Base-by-base conservation (phyloP, 2,113 vertebrate species). In the Takifugu bimaculatus region DNA sequence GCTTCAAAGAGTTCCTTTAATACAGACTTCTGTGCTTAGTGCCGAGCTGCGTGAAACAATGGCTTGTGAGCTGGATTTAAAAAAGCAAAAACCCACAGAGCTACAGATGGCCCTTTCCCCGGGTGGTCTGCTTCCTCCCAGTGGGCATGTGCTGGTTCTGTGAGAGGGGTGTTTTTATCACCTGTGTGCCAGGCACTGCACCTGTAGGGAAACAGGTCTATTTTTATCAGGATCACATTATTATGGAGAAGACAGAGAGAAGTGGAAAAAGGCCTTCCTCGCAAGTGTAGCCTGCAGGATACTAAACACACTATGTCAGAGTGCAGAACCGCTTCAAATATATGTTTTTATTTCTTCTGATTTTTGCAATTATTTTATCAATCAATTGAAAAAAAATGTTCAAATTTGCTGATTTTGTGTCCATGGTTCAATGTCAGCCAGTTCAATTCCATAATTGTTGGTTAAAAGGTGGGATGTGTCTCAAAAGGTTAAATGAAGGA, bases 101-200 rank as follows among this genome's bases (percentile, higher is more conserved):
- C 67, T 78, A 74, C 85, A 85, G 84, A 85, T 87, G 79, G 85
- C 73, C 57, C 59, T 74, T 71, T 80, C 80, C 66, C 60, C 68
- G 74, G 81, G 81, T 72, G 72, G 76, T 69, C 67, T 63, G 73
- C 61, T 71, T 75, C 61, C 61, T 76, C 79, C 70, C 82, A 76
- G 74, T 72, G 55, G 67, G 80, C 65, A 68, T 63, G 63, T 72
- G 84, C 72, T 58, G 50, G 62, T 62, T 73, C 59, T 60, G 70
- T 54, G 29, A 79, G 76, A 78, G 70, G 75, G 67, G 74, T 74
- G 83, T 79, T 79, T 74, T 81, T 87, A 81, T 85, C 88, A 81
- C 88, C 84, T 78, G 77, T 75, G 78, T 85, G 80, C 78, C 76
- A 75, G 72, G 56, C 56, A 65, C 61, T 53, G 77, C 78, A 88